A percentile compares a stretch with the other conserved stretches of the same genome.
Evolutionary conservation across 2,888 invertebrate genomes (phyloP).

Genomic region (Agrochola macilenta): DNA sequence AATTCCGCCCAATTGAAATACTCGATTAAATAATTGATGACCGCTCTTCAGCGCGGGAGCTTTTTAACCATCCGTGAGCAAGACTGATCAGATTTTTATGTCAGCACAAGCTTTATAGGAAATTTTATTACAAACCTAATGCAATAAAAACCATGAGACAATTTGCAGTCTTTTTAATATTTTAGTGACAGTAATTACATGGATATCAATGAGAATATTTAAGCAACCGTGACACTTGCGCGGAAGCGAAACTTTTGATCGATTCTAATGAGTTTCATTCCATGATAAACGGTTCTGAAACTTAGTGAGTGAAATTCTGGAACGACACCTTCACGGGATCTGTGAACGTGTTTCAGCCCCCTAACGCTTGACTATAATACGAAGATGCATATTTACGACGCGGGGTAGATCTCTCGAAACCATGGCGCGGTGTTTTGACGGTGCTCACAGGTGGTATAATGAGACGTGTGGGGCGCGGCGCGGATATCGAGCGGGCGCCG

Average conservation of each 20-base stretch:
- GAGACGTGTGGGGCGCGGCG: constrained; percentile 85
- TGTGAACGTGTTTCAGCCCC: constrained; percentile 50
- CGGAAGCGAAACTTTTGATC: constrained; percentile 44
- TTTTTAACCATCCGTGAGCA: constrained; percentile 28
- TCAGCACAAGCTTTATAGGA: constrained; percentile 34
- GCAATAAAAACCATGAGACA: constrained; percentile 33
- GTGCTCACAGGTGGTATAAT: constrained; percentile 88
- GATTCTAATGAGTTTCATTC: constrained; percentile 51
- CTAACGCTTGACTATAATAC: constrained; percentile 47
- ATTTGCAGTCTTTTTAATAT: constrained; percentile 14
- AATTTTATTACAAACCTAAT: constrained; percentile 33
- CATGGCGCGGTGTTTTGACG: constrained; percentile 87
- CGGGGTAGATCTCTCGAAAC: constrained; percentile 71
- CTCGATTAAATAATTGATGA: constrained; percentile 42
- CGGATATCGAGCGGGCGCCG: constrained; percentile 79
- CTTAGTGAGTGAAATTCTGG: constrained; percentile 26
- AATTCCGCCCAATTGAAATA: constrained; percentile 32
- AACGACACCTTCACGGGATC: constrained; percentile 38
- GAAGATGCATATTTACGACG: constrained; percentile 61
- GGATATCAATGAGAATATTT: constrained; percentile 40
- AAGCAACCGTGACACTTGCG: constrained; percentile 39
- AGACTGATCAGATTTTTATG: constrained; percentile 56
- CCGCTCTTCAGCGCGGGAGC: constrained; percentile 12
- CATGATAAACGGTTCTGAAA: constrained; percentile 47
- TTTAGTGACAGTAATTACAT: constrained; percentile 36